Evolutionary conservation across 1,140 invertebrate genomes (phyloP).

Genomic region (Phortica variegata): DNA sequence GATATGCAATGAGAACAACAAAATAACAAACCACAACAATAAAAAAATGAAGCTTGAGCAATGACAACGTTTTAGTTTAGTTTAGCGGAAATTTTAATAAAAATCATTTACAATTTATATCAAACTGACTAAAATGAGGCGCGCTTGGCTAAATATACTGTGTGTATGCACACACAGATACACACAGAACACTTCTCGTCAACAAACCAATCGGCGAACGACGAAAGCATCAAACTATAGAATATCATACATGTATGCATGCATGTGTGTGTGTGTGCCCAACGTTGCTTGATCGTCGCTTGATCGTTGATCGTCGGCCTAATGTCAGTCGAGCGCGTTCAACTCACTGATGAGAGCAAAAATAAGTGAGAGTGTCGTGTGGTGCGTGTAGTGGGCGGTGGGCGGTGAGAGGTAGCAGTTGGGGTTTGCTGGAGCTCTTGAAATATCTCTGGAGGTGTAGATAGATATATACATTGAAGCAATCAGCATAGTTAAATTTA

Average conservation of each 20-base stretch:
- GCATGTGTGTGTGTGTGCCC: too few species aligned
- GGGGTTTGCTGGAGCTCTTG: neutral
- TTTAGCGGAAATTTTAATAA: slow-evolving; percentile 54
- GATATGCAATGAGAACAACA: too few species aligned
- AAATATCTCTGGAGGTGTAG: slow-evolving; percentile 13
- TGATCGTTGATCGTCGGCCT: too few species aligned
- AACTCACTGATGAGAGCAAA: slow-evolving; percentile 32
- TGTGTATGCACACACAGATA: slow-evolving; percentile 6
- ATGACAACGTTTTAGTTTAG: too few species aligned
- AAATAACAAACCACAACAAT: too few species aligned
- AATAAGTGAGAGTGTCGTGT: neutral
- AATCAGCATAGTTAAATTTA: slow-evolving; percentile 35
- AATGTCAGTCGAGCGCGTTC: slow-evolving; percentile 47
- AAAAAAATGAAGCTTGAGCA: too few species aligned
- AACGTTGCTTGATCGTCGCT: too few species aligned
- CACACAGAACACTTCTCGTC: neutral
- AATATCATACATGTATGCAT: too few species aligned
- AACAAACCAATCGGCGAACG: too few species aligned
- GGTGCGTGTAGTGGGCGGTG: neutral
- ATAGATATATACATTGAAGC: slow-evolving; percentile 7
- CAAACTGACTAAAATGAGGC: slow-evolving; percentile 34
- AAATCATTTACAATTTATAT: slow-evolving; percentile 53
- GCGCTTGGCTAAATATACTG: too few species aligned
- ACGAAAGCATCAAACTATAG: too few species aligned
- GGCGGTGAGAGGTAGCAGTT: slow-evolving; percentile 5